These are phyloP conservation scores for Crocodylus rhombifer DNA, from an alignment of 2,797 vertebrate genomes.

Conservation along the genomic window DNA sequence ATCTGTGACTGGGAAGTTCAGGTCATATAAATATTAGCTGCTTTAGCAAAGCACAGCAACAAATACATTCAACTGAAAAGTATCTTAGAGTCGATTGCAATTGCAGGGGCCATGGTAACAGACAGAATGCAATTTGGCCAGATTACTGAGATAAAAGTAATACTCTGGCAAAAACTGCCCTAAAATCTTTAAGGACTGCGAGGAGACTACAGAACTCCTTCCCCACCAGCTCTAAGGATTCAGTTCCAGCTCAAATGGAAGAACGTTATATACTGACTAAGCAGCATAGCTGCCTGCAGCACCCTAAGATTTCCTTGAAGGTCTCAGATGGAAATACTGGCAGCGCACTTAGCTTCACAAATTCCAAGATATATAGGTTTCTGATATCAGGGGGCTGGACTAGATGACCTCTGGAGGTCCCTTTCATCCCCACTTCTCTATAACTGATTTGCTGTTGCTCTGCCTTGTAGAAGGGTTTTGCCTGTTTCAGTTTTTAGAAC, in stretches of 20 bases:
- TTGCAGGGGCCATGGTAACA: not conserved
- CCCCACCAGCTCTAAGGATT: not conserved
- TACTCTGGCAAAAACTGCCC: not conserved
- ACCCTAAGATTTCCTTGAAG: not conserved
- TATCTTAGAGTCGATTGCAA: not conserved
- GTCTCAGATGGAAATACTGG: not conserved
- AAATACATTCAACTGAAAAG: not conserved
- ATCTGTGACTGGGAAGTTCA: not conserved
- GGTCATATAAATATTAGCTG: not conserved
- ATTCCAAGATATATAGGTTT: not conserved
- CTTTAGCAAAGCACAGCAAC: not conserved
- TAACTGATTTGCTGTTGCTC: not conserved
- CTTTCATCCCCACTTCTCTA: no score
- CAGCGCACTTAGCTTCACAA: not conserved
- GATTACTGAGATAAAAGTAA: not conserved
- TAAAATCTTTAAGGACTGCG: not conserved
- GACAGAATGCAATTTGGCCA: not conserved
- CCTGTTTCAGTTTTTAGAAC: not conserved
- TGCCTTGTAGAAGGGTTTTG: not conserved
- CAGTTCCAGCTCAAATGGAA: not conserved
- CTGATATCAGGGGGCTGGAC: no score
- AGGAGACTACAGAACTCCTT: not conserved
- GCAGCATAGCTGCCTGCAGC: not conserved
- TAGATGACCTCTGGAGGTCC: no score
- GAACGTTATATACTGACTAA: not conserved